A percentile compares a stretch with the other conserved stretches of the same genome.
Evolutionary conservation across 1,140 invertebrate species (phyloP).

Genomic region (Saxidomus purpurata): DNA sequence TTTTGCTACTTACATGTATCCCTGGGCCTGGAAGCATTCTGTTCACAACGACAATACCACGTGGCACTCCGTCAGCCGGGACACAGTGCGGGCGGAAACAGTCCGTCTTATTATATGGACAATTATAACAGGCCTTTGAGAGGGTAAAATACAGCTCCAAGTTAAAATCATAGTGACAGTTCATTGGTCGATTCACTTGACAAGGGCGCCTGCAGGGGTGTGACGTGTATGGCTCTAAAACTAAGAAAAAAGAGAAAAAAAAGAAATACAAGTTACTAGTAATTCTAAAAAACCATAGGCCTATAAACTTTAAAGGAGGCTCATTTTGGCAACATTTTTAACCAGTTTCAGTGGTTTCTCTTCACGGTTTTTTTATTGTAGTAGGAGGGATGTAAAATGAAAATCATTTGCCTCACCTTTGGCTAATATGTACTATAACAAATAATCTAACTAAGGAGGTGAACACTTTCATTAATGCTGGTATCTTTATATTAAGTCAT

Average conservation of each 20-base stretch:
- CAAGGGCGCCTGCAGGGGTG: conserved; percentile 92
- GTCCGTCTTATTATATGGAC: conserved; percentile 92
- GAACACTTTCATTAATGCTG: no score
- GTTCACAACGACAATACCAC: conserved; percentile 93
- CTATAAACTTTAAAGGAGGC: no score
- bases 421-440: no score
- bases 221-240: conserved; percentile 65
- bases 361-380: no score
- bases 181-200: conserved; percentile 89
- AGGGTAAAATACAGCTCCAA: conserved; percentile 94
- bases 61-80: conserved; percentile 92
- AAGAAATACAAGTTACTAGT: no score
- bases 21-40: conserved; percentile 94
- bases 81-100: conserved; percentile 94
- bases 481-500: no score
- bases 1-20: conserved; percentile 92
- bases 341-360: no score
- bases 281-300: no score
- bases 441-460: no score
- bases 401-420: no score
- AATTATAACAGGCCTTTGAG: conserved; percentile 93
- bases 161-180: conserved; percentile 91
- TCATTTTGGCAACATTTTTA: no score
- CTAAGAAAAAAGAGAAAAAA: neutral
- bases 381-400: no score